Evolutionary conservation across 2,113 vertebrate species (phyloP).

Genomic region (Myodes glareolus): DNA sequence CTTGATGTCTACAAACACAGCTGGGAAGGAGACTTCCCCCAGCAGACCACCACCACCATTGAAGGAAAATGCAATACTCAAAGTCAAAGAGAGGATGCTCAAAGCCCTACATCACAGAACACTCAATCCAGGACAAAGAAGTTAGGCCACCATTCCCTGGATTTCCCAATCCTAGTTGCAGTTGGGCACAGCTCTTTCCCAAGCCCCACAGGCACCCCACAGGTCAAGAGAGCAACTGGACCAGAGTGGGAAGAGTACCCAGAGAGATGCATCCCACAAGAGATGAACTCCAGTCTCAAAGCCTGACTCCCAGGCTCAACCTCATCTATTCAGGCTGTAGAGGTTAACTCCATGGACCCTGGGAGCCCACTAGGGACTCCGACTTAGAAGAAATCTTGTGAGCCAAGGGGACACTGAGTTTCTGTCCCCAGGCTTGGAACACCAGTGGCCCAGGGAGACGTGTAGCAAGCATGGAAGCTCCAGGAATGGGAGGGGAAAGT

Average conservation of each 20-base stretch:
- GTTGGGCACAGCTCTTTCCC: background rate
- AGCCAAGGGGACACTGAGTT: background rate
- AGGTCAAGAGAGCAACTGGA: fast-evolving
- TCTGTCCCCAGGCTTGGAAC: background rate
- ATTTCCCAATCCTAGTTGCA: background rate
- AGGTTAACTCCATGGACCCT: background rate
- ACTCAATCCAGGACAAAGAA: background rate
- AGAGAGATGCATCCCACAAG: fast-evolving
- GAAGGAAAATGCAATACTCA: background rate
- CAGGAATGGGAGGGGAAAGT: background rate
- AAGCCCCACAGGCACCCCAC: fast-evolving
- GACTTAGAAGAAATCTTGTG: background rate
- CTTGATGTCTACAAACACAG: background rate
- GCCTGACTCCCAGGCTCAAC: background rate
- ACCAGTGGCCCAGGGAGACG: background rate
- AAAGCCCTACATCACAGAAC: background rate
- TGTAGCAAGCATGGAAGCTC: fast-evolving
- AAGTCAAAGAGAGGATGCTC: background rate
- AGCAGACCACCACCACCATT: background rate
- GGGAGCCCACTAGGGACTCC: background rate
- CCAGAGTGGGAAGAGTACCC: fast-evolving
- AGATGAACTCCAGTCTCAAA: background rate
- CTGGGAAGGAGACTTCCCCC: background rate
- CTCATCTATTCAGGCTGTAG: background rate
- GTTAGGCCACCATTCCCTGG: background rate